Base-by-base conservation (phyloP, 2,113 vertebrate species). In the Scalopus aquaticus region DNA sequence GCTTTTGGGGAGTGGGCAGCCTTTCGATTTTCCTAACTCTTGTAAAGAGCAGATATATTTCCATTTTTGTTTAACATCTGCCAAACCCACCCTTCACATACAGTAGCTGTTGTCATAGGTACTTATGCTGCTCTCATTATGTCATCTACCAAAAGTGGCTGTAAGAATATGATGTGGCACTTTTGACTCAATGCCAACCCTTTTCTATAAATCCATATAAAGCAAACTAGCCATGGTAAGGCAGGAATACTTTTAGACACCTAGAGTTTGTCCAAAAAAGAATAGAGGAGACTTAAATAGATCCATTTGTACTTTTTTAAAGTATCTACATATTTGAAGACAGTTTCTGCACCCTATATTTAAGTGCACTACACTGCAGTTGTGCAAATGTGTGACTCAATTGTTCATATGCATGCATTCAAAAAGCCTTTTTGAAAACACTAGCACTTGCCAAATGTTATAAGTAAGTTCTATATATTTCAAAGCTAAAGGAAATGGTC, bases 11-110 rank as follows among this genome's bases (percentile, higher is more conserved):
- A 64, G 8, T 35, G 19, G 32, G 30, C 28, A 51, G 35, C 10
- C 26, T 92, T 62, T 74, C 65, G 37, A 74, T 74, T 51, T 42
- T 89, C 35, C 30, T 90, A 82, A 72, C 56, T 35, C 62, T 92
- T 67, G 69, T 72, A 67, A 92, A 95, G 95, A 90, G 35, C 91
- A 94, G 60, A 81, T 22, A 58, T 56, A 73, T 39, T 77, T 80
- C 35, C 54, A 87, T 67, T 95, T 93, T 77, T 91, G 60, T 58
- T 78, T 67, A 39, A 69, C 9, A 19, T 73, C 72, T 90, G 22
- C 32, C 72, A 39, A 69, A 37, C 42, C 65, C 9, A 37, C 82
- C 54, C 58, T 77, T 91, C 54, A 76, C 30, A 93, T 62, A 87
- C 42, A 69, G 72, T 39, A 58, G 90, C 42, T 65, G 62, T 32